phyloP scores from a whole-genome alignment of 1,140 invertebrate genomes.

The Nephila pilipes region DNA sequence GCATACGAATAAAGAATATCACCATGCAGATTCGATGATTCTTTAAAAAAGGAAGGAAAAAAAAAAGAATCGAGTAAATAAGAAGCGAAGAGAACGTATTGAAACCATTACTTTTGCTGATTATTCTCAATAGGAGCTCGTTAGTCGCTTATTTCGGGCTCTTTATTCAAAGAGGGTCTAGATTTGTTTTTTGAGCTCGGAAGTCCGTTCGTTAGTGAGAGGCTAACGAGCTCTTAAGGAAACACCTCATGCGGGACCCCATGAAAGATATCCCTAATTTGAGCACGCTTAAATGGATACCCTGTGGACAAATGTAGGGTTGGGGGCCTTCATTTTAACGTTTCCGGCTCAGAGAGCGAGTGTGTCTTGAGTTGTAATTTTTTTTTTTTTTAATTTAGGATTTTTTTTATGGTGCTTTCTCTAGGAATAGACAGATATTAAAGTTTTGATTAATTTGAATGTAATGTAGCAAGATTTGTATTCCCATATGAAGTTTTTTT shows the following conservation, averaged over 20 bases:
- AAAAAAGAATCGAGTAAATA: neutral
- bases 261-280: conserved; percentile 39
- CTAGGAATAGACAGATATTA: neutral
- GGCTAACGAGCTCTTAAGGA: conserved; percentile 7
- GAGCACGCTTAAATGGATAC: conserved; percentile 14
- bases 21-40: neutral
- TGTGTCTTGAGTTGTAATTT: neutral
- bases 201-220: conserved; percentile 30
- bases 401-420: neutral
- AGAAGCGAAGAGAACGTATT: neutral
- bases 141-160: conserved; percentile 23
- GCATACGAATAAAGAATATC: neutral
- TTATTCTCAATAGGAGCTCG: conserved; percentile 14
- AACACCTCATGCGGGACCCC: conserved; percentile 36
- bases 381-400: neutral
- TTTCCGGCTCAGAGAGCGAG: neutral
- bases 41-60: neutral
- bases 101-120: conserved; percentile 23
- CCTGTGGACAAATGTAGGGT: neutral
- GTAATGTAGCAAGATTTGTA: too few relatives aligned
- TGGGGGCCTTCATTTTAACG: neutral
- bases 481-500: too few relatives aligned
- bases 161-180: conserved; percentile 28
- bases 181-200: conserved; percentile 30
- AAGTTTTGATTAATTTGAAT: too few relatives aligned